These are phyloP conservation scores for Neogobius melanostomus DNA, from an alignment of 2,113 vertebrate species.

Conservation along the genomic window DNA sequence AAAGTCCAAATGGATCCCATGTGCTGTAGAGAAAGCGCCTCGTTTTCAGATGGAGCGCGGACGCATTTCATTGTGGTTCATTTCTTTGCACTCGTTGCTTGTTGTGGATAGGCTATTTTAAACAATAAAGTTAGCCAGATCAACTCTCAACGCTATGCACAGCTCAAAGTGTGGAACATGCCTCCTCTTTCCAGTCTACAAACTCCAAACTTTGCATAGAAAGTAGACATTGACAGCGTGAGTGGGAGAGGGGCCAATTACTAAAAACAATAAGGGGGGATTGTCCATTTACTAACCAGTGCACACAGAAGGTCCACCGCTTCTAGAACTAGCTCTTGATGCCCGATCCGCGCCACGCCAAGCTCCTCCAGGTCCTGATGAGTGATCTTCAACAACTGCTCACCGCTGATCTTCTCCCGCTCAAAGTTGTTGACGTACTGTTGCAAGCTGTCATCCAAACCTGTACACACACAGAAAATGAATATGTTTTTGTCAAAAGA, in stretches of 20 bases:
- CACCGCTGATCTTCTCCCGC: conserved; percentile 94
- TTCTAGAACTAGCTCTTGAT: conserved; percentile 95
- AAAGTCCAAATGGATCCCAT: conserved; percentile 76
- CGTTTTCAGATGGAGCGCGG: conserved; percentile 28
- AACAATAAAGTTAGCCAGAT: not conserved
- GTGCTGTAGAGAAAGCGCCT: conserved; percentile 64
- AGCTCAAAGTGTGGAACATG: conserved; percentile 32
- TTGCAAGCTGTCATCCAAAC: conserved; percentile 93
- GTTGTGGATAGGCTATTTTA: conserved; percentile 8
- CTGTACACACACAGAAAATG: conserved; percentile 61
- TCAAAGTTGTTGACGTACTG: conserved; percentile 93
- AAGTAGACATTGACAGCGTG: not conserved
- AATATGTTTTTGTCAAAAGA: not conserved
- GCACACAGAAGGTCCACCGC: conserved; percentile 97
- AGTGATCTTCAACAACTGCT: conserved; percentile 92
- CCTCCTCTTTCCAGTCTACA: conserved; percentile 39
- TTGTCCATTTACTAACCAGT: conserved; percentile 82
- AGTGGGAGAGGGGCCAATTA: not conserved
- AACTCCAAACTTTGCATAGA: conserved; percentile 21
- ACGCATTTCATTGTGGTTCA: conserved; percentile 22
- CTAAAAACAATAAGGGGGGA: not conserved
- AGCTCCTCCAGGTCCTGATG: conserved; percentile 97
- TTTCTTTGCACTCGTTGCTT: conserved; percentile 22
- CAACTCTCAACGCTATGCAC: not conserved
- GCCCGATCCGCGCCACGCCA: conserved; percentile 91